phyloP scores from a whole-genome alignment of 2,113 vertebrate genomes.

The Pogonocichla stellata region DNA sequence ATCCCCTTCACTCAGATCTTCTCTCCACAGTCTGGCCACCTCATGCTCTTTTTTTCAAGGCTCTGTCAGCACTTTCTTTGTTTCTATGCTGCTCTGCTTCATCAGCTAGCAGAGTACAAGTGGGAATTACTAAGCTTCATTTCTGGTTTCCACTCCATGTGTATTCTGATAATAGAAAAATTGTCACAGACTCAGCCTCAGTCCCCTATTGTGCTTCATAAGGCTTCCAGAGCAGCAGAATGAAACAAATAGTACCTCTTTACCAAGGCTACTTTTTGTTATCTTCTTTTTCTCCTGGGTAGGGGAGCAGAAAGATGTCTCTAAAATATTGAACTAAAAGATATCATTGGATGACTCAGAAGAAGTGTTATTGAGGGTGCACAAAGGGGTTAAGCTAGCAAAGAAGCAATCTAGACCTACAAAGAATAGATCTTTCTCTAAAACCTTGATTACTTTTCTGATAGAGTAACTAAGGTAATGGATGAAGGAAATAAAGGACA shows the following conservation, averaged over 20 bases:
- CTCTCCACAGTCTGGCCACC: not conserved
- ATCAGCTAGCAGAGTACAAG: not conserved
- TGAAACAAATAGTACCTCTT: not conserved
- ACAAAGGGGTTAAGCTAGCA: not conserved
- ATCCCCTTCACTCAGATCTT: not conserved
- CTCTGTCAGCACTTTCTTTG: slow-evolving; percentile 34
- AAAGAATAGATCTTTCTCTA: not conserved
- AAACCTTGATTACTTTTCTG: slow-evolving; percentile 1
- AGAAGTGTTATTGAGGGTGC: not conserved
- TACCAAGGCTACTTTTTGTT: not conserved
- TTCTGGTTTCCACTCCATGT: not conserved
- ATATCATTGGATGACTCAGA: not conserved
- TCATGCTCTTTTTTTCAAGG: not conserved
- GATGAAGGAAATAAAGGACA: not conserved
- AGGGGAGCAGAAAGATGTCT: not conserved
- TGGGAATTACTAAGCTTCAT: not conserved
- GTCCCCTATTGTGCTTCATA: not conserved
- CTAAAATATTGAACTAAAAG: not conserved
- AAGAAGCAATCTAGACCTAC: not conserved
- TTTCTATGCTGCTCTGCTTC: not conserved
- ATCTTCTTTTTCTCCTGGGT: not conserved
- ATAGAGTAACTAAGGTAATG: not conserved
- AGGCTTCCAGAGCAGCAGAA: not conserved
- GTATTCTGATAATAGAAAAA: not conserved
- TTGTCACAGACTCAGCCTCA: not conserved